phyloP scores from a whole-genome alignment of 2,888 invertebrate species.

The Meghimatium bilineatum region DNA sequence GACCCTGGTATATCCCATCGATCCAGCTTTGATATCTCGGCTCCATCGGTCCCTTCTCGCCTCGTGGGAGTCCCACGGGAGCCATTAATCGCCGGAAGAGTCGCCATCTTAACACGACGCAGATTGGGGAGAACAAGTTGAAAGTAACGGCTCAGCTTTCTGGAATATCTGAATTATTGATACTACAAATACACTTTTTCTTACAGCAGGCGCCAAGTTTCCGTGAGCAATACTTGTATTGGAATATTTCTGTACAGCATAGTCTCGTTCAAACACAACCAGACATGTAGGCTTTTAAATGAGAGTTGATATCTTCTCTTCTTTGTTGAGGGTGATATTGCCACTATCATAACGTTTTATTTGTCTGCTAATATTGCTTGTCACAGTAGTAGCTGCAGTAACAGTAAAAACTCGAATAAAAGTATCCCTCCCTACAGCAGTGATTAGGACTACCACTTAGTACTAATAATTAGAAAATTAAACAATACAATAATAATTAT shows the following conservation, averaged over 20 bases:
- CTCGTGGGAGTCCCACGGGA: conserved; percentile 32
- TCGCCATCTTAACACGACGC: conserved; percentile 39
- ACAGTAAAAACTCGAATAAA: no score
- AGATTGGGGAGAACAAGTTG: conserved; percentile 39
- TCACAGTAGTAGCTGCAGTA: no score
- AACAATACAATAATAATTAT: no score
- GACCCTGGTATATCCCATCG: conserved; percentile 32
- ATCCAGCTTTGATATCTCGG: conserved; percentile 25
- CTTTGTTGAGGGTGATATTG: no score
- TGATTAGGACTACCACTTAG: no score
- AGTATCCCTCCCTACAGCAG: no score
- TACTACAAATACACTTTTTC: conserved; percentile 30
- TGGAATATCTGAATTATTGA: conserved; percentile 42
- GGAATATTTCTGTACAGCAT: neutral
- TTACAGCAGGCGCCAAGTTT: neutral
- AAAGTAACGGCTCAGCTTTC: conserved; percentile 18
- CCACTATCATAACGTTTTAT: no score
- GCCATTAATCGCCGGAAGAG: conserved; percentile 32
- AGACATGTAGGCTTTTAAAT: no score
- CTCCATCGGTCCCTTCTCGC: conserved; percentile 25
- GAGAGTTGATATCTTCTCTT: no score
- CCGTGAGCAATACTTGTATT: neutral
- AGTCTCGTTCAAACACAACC: neutral
- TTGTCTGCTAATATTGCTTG: no score
- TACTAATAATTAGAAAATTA: no score